phyloP scores from a whole-genome alignment of 1,140 invertebrate species.

The Macrotrachela quadricornifera region DNA sequence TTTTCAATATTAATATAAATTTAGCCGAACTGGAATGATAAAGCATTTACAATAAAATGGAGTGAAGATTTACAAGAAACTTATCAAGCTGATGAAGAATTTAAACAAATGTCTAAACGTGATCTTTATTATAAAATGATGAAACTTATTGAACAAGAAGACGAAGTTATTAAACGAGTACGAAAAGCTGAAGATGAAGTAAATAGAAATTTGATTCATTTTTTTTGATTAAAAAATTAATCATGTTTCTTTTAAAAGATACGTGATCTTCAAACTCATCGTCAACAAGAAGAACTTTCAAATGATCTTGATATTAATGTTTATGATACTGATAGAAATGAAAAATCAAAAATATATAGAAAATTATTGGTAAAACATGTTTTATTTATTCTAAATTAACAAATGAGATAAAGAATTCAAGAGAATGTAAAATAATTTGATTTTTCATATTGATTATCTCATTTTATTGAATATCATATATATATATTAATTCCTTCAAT shows the following conservation, averaged over 20 bases:
- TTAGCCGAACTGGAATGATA: constrained; percentile 23
- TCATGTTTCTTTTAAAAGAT: constrained; percentile 16
- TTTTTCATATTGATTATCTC: not conserved
- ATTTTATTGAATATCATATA: not conserved
- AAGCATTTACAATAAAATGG: constrained; percentile 21
- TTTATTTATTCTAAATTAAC: not conserved
- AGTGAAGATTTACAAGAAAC: constrained; percentile 23
- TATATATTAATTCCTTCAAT: too few relatives aligned
- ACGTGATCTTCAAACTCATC: constrained; percentile 18
- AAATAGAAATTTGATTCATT: too few relatives aligned
- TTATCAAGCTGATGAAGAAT: constrained; percentile 24
- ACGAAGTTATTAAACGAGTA: constrained; percentile 17
- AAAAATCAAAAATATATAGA: constrained; percentile 28
- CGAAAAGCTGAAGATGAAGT: constrained; percentile 28
- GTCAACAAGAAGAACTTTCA: constrained; percentile 22
- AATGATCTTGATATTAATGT: constrained; percentile 26
- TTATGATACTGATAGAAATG: constrained; percentile 30
- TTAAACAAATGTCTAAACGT: constrained; percentile 20
- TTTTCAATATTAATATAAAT: too few relatives aligned
- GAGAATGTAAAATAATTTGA: not conserved
- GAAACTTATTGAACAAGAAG: constrained; percentile 20
- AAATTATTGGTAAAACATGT: constrained; percentile 19
- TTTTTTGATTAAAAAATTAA: not conserved
- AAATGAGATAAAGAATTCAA: too few relatives aligned
- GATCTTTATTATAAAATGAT: constrained; percentile 25